Evolutionary conservation across 1,140 invertebrate species (phyloP).

Genomic region (Odontomachus brunneus): DNA sequence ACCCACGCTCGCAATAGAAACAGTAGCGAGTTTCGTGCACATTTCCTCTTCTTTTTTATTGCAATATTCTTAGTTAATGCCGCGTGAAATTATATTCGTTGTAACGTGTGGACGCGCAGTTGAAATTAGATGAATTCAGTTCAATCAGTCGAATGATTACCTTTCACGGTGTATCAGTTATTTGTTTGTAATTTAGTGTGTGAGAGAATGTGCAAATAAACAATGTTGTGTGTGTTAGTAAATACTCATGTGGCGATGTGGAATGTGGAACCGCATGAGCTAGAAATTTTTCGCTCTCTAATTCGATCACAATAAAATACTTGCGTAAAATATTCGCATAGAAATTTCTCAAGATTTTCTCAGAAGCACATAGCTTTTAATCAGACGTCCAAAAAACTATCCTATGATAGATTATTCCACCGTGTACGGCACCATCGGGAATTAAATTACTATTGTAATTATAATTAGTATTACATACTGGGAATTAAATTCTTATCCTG

Average conservation of each 20-base stretch:
- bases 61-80: constrained; percentile 13
- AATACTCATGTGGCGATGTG: background rate
- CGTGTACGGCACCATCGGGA: no score
- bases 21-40: background rate
- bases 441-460: no score
- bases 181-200: constrained; percentile 16
- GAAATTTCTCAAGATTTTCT: no score
- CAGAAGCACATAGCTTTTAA: no score
- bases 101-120: background rate
- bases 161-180: constrained; percentile 27
- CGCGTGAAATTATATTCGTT: background rate
- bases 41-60: background rate
- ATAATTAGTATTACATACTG: no score
- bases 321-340: constrained; percentile 1
- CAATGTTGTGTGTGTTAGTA: constrained; percentile 14
- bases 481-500: no score
- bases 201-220: constrained; percentile 7
- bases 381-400: no score
- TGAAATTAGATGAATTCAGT: constrained; percentile 28
- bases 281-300: constrained; percentile 21
- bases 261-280: background rate
- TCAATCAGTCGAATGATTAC: constrained; percentile 35
- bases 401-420: no score
- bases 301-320: constrained; percentile 20
- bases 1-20: background rate